Evolutionary conservation across 2,888 invertebrate species (phyloP).

Genomic region (Petrophora chlorosata): DNA sequence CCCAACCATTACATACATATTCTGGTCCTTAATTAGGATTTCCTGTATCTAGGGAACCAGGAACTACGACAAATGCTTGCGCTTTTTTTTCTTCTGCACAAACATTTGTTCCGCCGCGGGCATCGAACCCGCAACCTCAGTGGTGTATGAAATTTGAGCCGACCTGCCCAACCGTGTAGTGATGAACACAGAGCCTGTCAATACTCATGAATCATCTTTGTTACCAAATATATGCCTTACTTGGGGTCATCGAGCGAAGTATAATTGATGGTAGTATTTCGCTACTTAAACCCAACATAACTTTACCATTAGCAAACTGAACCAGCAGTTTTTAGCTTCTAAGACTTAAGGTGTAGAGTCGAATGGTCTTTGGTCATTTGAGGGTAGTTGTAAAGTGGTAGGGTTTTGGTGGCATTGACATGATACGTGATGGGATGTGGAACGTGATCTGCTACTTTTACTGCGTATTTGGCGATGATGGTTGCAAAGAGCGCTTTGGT

Average conservation of each 20-base stretch:
- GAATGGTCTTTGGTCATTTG: background rate
- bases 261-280: slow-evolving; percentile 48
- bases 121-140: too few relatives aligned
- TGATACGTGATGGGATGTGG: slow-evolving; percentile 49
- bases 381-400: slow-evolving; percentile 8
- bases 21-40: too few relatives aligned
- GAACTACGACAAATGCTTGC: too few relatives aligned
- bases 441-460: slow-evolving; percentile 40
- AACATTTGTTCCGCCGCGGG: too few relatives aligned
- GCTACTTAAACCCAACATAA: slow-evolving; percentile 39
- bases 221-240: slow-evolving; percentile 42
- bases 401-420: slow-evolving; percentile 54
- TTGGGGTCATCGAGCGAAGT: slow-evolving; percentile 53
- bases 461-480: slow-evolving; percentile 14
- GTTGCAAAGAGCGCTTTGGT: slow-evolving; percentile 2
- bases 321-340: background rate
- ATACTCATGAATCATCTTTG: slow-evolving; percentile 33
- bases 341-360: slow-evolving; percentile 32
- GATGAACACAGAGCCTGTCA: too few relatives aligned
- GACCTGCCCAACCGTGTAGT: too few relatives aligned
- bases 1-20: too few relatives aligned
- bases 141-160: too few relatives aligned
- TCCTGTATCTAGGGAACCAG: too few relatives aligned
- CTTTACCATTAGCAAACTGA: background rate
- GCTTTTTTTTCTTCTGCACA: too few relatives aligned